Evolutionary conservation across 2,888 invertebrate genomes (phyloP).

Genomic region (Bembecia ichneumoniformis): DNA sequence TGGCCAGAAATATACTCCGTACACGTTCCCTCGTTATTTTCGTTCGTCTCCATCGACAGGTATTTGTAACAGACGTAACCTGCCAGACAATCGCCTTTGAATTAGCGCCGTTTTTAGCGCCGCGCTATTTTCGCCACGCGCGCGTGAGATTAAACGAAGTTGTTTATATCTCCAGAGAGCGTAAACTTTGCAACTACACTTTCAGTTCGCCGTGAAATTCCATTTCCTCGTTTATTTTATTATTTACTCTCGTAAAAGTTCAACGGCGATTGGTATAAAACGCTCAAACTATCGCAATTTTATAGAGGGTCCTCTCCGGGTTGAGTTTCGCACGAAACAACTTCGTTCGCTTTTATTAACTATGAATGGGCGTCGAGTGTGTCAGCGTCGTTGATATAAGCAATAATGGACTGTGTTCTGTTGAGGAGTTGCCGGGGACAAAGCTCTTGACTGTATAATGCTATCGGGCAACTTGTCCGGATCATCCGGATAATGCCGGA

Average conservation of each 20-base stretch:
- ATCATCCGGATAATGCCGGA: slow-evolving; percentile 51
- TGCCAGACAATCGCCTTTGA: slow-evolving; percentile 16
- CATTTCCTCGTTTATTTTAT: not conserved
- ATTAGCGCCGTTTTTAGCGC: slow-evolving; percentile 7
- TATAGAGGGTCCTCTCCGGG: too few species aligned
- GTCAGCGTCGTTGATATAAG: not conserved
- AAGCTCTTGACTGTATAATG: slow-evolving; percentile 1
- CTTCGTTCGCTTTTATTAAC: too few species aligned
- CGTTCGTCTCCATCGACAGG: slow-evolving; percentile 46
- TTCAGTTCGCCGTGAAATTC: not conserved
- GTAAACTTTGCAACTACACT: slow-evolving; percentile 1
- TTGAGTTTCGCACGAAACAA: too few species aligned
- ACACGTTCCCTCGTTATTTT: slow-evolving; percentile 37
- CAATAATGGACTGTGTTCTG: not conserved
- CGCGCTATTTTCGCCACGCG: slow-evolving; percentile 2
- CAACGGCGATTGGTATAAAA: not conserved
- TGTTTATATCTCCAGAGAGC: slow-evolving; percentile 1
- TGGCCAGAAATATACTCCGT: slow-evolving; percentile 32
- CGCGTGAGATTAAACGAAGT: not conserved
- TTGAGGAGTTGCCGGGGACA: not conserved
- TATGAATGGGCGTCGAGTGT: not conserved
- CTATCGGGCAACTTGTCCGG: slow-evolving; percentile 38
- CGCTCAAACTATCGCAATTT: not conserved
- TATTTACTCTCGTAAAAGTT: not conserved
- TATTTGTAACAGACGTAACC: slow-evolving; percentile 33